phyloP scores from a whole-genome alignment of 1,140 invertebrate genomes.

The Bathynomus jamesi region DNA sequence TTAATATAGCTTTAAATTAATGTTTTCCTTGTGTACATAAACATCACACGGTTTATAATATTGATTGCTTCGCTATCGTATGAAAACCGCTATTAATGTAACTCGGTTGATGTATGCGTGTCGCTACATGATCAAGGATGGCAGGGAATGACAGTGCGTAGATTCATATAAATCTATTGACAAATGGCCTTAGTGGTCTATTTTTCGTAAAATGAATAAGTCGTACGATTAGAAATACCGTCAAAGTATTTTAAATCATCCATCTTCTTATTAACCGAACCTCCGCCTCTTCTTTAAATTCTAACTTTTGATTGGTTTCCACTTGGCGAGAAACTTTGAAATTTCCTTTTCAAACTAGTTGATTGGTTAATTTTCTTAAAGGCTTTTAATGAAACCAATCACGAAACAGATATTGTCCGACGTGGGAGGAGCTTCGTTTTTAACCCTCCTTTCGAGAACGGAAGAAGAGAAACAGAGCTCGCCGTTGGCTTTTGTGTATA shows the following conservation, averaged over 20 bases:
- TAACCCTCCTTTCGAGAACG: too few relatives aligned
- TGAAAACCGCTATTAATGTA: background rate
- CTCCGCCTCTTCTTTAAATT: slow-evolving; percentile 9
- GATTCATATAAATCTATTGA: slow-evolving; percentile 12
- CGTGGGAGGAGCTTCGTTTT: slow-evolving; percentile 4
- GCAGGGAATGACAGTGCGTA: background rate
- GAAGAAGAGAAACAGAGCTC: slow-evolving; percentile 25
- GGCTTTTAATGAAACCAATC: slow-evolving; percentile 24
- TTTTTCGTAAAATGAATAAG: slow-evolving; percentile 36
- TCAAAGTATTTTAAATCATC: slow-evolving; percentile 32
- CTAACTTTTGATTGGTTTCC: slow-evolving; percentile 11
- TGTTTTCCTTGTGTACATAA: too few relatives aligned
- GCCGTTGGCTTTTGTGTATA: slow-evolving; percentile 25
- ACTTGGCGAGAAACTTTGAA: background rate
- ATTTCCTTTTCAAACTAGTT: background rate
- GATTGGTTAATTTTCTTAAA: slow-evolving; percentile 15
- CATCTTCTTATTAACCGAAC: slow-evolving; percentile 31
- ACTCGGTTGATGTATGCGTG: background rate
- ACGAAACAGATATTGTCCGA: background rate
- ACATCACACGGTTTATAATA: background rate
- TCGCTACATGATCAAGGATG: background rate
- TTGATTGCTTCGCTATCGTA: background rate
- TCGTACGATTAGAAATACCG: slow-evolving; percentile 35
- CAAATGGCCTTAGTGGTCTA: slow-evolving; percentile 29
- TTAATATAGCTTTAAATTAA: too few relatives aligned